Base-by-base conservation (phyloP, 2,797 vertebrate species). In the Enteromius radiatus region DNA sequence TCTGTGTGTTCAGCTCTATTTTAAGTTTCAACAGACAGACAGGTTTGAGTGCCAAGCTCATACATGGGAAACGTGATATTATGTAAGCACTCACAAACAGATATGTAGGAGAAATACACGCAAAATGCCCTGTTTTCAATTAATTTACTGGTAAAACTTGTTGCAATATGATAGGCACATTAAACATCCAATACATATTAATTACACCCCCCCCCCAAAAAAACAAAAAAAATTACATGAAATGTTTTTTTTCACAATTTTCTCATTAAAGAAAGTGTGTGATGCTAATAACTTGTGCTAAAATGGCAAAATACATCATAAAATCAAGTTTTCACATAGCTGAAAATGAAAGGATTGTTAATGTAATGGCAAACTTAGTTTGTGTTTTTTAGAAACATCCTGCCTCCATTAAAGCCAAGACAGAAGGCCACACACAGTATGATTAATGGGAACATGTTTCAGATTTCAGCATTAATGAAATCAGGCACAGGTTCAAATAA, bases 1-100 rank as follows among this genome's bases (percentile, higher is more conserved):
- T 89, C 45, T 86, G 90, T 87, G 86, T 82, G 87, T 86, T 63
- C 80, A 65, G 26, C 80, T 91, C 94, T 96, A 95, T 96, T 95
- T 95, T 95, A 91, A 87, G 93, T 84, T 52, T 83, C 38, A 80
- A 76, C 86, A 86, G 82, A 83, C 78, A 78, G 75, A 70, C 68
- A 85, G 85, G 77, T 75, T 70, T 84, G 84, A 75, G 78, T 84
- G 84, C 84, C 80, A 81, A 86, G 81, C 80, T 85, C 75, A 78
- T 67, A 49, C 56, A 82, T 76, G 70, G 83, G 14, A 69, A 77
- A 45, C 38, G 41, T 36, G 0, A 2, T 43, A 54, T 92, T 92
- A 91, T 88, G 80, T 78, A 91, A 91, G 84, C 43, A 36, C 17
- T 61, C 26, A 19, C 9, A 64, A 6, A 43, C 11, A 45, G 21